Percentiles rank a stretch among this genome's conserved stretches.
phyloP scores from a whole-genome alignment of 2,888 invertebrate genomes.

The Perizoma flavofasciatum region DNA sequence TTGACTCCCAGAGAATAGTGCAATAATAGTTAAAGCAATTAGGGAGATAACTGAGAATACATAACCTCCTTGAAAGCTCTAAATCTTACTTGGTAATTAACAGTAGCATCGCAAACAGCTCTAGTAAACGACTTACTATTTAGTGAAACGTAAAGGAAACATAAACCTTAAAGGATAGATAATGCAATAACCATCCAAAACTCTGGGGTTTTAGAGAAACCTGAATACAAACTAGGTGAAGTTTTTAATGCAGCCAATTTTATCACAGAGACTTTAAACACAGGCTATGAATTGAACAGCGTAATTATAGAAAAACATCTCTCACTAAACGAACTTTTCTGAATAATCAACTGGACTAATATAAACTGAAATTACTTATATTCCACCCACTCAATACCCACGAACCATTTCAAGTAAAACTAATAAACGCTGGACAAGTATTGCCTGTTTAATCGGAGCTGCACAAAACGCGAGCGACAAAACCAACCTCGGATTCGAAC shows the following conservation, averaged over 20 bases:
- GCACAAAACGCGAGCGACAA: constrained; percentile 75
- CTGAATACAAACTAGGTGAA: too few relatives aligned
- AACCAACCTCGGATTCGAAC: constrained; percentile 76
- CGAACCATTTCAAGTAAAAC: constrained; percentile 52
- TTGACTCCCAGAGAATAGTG: constrained; percentile 32
- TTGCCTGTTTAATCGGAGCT: constrained; percentile 78
- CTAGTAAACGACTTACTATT: constrained; percentile 27
- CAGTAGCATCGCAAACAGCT: constrained; percentile 46
- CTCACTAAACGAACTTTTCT: not conserved
- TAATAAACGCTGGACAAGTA: constrained; percentile 76
- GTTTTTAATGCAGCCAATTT: too few relatives aligned
- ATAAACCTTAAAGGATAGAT: not conserved
- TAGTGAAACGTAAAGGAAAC: constrained; percentile 8
- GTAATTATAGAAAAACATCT: not conserved
- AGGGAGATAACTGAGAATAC: constrained; percentile 51
- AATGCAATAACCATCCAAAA: too few relatives aligned
- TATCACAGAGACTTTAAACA: too few relatives aligned
- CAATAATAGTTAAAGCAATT: constrained; percentile 41
- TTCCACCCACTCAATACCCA: constrained; percentile 31
- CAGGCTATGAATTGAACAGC: too few relatives aligned
- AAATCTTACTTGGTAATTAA: constrained; percentile 54
- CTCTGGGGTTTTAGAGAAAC: too few relatives aligned
- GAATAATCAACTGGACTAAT: constrained; percentile 17
- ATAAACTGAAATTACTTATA: constrained; percentile 22
- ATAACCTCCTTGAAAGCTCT: constrained; percentile 52